A percentile compares a stretch with the other conserved stretches of the same genome.
Evolutionary conservation across 2,888 invertebrate genomes (phyloP).

Genomic region (Allophyes oxyacanthae): DNA sequence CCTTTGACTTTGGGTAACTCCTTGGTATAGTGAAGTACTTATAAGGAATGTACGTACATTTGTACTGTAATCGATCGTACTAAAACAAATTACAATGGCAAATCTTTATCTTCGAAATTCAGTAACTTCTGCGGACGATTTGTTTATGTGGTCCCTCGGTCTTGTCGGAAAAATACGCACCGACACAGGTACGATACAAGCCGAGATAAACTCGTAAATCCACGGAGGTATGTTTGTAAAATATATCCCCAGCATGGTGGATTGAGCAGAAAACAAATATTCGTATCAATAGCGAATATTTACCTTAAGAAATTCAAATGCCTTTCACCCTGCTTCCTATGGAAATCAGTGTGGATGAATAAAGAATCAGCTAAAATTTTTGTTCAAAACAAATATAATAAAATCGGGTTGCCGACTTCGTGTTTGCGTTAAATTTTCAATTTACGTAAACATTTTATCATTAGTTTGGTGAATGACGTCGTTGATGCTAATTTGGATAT

Average conservation of each 20-base stretch:
- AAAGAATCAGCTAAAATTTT: conserved; percentile 71
- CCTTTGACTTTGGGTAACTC: too few species aligned
- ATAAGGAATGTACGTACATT: too few species aligned
- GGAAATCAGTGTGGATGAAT: conserved; percentile 80
- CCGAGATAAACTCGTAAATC: conserved; percentile 57
- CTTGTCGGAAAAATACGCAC: conserved; percentile 15
- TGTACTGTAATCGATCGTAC: background rate
- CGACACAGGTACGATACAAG: conserved; percentile 18
- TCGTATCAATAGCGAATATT: conserved; percentile 74
- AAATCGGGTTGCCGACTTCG: conserved; percentile 23
- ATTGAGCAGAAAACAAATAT: conserved; percentile 75
- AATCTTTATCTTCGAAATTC: conserved; percentile 13
- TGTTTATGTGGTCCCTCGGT: conserved; percentile 13
- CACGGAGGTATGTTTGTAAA: conserved; percentile 63
- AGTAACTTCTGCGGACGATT: conserved; percentile 10
- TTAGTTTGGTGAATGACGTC: conserved; percentile 47
- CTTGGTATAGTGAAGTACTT: too few species aligned
- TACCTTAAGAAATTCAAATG: conserved; percentile 78
- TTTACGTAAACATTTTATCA: conserved; percentile 63
- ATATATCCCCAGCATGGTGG: conserved; percentile 65
- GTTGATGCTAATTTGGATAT: conserved; percentile 48
- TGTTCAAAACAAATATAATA: conserved; percentile 55
- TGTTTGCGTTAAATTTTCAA: conserved; percentile 66
- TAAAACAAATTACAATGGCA: background rate
- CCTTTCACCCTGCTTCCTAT: conserved; percentile 71